Evolutionary conservation across 1,140 invertebrate genomes (phyloP).

Genomic region (Danaus melanippus): DNA sequence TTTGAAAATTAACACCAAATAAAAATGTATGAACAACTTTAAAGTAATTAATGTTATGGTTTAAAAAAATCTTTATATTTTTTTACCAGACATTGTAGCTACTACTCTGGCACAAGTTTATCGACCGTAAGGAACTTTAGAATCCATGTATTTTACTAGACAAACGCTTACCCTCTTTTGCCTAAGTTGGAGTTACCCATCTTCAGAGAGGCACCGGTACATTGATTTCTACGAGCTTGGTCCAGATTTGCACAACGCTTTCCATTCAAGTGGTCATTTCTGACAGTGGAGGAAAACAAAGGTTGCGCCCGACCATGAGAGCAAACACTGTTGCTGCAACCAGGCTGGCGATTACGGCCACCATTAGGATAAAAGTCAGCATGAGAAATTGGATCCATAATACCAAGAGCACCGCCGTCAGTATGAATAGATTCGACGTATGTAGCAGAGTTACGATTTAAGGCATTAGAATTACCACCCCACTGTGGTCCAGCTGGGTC

Average conservation of each 20-base stretch:
- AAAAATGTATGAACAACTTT: too few species aligned
- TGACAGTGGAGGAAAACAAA: slow-evolving; percentile 72
- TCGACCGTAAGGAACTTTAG: too few species aligned
- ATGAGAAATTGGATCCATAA: slow-evolving; percentile 47
- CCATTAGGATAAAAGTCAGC: slow-evolving; percentile 76
- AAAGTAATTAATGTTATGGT: too few species aligned
- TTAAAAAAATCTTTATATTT: too few species aligned
- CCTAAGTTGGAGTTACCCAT: slow-evolving; percentile 46
- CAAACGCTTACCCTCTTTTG: slow-evolving; percentile 35
- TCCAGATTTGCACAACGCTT: slow-evolving; percentile 43
- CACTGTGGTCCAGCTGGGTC: slow-evolving; percentile 78
- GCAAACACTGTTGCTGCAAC: slow-evolving; percentile 73
- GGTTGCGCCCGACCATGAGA: slow-evolving; percentile 69
- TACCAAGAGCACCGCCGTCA: slow-evolving; percentile 62
- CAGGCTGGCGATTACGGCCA: slow-evolving; percentile 75
- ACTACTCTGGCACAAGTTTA: too few species aligned
- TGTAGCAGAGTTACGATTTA: slow-evolving; percentile 67
- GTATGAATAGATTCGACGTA: slow-evolving; percentile 78
- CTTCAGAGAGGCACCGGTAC: slow-evolving; percentile 31
- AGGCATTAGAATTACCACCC: slow-evolving; percentile 29
- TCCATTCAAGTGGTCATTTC: slow-evolving; percentile 53
- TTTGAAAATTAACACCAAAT: too few species aligned
- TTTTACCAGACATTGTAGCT: too few species aligned
- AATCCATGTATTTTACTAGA: too few species aligned
- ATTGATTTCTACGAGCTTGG: slow-evolving; percentile 33